Evolutionary conservation across 2,888 invertebrate genomes (phyloP).

Genomic region (Itoplectis maculator): DNA sequence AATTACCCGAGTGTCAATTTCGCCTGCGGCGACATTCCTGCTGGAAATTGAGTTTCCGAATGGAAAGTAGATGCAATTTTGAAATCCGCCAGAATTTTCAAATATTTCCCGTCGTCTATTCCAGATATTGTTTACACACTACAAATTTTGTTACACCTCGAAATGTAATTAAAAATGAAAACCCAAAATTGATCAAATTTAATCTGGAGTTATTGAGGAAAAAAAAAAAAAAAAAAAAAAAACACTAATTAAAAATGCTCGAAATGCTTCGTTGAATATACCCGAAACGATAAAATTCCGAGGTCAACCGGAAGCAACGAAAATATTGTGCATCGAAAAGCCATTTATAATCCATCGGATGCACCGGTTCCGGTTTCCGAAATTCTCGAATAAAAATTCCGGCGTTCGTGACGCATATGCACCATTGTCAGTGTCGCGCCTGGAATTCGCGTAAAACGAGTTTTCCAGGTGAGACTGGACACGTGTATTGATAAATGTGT

Average conservation of each 20-base stretch:
- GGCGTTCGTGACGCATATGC: neutral
- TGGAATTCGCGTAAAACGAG: conserved; percentile 41
- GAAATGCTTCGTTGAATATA: too few relatives aligned
- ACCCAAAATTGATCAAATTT: too few relatives aligned
- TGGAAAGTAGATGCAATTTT: too few relatives aligned
- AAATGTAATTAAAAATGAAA: too few relatives aligned
- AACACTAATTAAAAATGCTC: neutral
- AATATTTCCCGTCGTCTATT: too few relatives aligned
- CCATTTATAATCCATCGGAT: neutral
- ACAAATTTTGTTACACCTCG: too few relatives aligned
- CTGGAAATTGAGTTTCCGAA: too few relatives aligned
- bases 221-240: too few relatives aligned
- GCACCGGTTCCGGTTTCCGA: neutral
- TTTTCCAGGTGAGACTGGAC: conserved; percentile 36
- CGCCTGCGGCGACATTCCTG: too few relatives aligned
- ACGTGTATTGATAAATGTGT: neutral
- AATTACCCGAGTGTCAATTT: conserved; percentile 27
- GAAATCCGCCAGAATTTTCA: too few relatives aligned
- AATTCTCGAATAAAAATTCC: conserved; percentile 28
- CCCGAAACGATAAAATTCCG: neutral
- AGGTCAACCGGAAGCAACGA: neutral
- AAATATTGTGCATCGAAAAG: neutral
- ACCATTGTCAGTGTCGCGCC: conserved; percentile 36
- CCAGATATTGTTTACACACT: too few relatives aligned
- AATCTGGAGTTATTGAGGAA: too few relatives aligned